Base-by-base conservation (phyloP, 2,113 vertebrate species). In the Bostrychus sinensis region DNA sequence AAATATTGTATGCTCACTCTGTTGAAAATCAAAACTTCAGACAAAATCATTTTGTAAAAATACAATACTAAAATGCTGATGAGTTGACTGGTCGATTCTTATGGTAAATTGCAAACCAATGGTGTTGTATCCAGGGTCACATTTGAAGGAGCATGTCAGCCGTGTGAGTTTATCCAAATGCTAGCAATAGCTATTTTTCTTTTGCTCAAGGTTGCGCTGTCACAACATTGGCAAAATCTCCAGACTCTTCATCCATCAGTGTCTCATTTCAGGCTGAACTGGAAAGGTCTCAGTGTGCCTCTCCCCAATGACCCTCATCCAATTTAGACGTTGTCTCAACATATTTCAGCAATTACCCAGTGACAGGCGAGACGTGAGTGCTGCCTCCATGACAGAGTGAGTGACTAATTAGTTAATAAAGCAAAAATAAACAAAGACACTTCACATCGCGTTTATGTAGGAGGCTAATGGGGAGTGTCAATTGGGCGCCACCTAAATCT, bases 331-430 rank as follows among this genome's bases (percentile, higher is more conserved):
- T 70, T 66, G 65, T 78, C 78, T 75, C 62, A 64, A 77, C 66
- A 82, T 66, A 75, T 80, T 73, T 53, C 46, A 55, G 63, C 55
- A 80, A 78, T 82, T 77, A 82, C 54, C 1, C 11, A 72, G 71
- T 77, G 84, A 78, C 82, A 73, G 70, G 59, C 48, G 13, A 62
- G 56, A 75, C 16, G 6, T 25, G 50, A 48, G 43, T 14, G 30
- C 36, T 34, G 17, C 56, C 46, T 38, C 54, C 62, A 54, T 56
- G 55, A 72, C 53, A 7, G 62, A 65, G 43, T 45, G 75, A 51
- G 30, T 66, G 75, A 17, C 59, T 80, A 66, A 80, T 76, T 65
- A 78, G 43, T 62, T 77, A 81, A 86, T 67, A 66, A 85, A 64
- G 36, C 16, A 17, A 70, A 74, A 66, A 64, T 59, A 79, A 84